Evolutionary conservation across 92 coral and sea anemone species (phyloP).

Genomic region (Bergia sp.): DNA sequence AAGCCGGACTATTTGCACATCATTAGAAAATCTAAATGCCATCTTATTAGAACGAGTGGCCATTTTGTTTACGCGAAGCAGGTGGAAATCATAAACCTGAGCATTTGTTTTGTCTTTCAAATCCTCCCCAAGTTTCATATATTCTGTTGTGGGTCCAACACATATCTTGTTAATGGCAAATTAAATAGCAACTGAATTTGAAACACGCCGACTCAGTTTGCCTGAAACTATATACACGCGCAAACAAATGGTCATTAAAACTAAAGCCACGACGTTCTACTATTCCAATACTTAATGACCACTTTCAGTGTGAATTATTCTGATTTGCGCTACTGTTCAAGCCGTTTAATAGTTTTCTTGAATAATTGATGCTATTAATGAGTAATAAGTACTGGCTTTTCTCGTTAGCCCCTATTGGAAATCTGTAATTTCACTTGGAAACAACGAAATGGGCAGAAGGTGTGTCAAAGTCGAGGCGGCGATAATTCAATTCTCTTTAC

Average conservation of each 20-base stretch:
- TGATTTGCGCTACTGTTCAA: slow-evolving; percentile 32
- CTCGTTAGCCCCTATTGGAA: slow-evolving; percentile 44
- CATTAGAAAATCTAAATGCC: slow-evolving; percentile 28
- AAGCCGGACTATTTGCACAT: slow-evolving; percentile 27
- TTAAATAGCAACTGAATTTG: slow-evolving; percentile 29
- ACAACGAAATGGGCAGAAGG: slow-evolving; percentile 21
- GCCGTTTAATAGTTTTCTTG: slow-evolving; percentile 39
- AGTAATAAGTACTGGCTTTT: slow-evolving; percentile 37
- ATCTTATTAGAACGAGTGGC: slow-evolving; percentile 24
- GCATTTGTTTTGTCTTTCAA: slow-evolving; percentile 28
- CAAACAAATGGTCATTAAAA: slow-evolving; percentile 45
- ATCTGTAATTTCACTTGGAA: slow-evolving; percentile 45
- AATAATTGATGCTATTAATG: slow-evolving; percentile 45
- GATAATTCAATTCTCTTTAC: slow-evolving; percentile 20
- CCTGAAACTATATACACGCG: neutral
- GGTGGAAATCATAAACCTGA: slow-evolving; percentile 15
- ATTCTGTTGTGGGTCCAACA: neutral
- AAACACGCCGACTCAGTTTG: slow-evolving; percentile 27
- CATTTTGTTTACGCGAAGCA: slow-evolving; percentile 38
- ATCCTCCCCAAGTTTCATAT: slow-evolving; percentile 13
- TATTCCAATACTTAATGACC: slow-evolving; percentile 29
- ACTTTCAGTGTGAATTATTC: slow-evolving; percentile 35
- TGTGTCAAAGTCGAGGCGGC: slow-evolving; percentile 17
- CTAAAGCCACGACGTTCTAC: neutral
- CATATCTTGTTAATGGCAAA: slow-evolving; percentile 30